Base-by-base conservation (phyloP, 2,113 vertebrate genomes). In the Perccottus glenii region DNA sequence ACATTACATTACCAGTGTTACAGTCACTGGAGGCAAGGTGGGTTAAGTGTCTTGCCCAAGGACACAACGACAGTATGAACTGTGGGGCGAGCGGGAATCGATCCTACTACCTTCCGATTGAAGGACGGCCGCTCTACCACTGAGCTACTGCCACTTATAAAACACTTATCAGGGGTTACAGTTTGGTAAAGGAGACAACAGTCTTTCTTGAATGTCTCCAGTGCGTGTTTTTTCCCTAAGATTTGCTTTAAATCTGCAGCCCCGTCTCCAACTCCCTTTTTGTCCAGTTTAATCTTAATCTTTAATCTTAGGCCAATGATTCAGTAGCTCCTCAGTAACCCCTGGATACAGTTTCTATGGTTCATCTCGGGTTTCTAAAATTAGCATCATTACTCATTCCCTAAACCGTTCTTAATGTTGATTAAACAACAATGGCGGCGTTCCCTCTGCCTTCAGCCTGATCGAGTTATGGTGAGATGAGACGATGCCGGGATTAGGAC, bases 201-300 rank as follows among this genome's bases (percentile, higher is more conserved):
- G 19, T 27, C 19, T 27, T 27, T 27, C 19, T 27, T 27, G 19
- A 27, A 27, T 2, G 3, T 27, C 19, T 27, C 19, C 19, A 27
- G 3, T 27, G 19, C 3, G 19, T 27, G 19, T 27, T 27, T 27
- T 27, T 55, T 8, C 35, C 27, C 19, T 9, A 16, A 8, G 35
- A 7, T 16, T 35, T 51, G 45, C 81, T 45, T 75, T 33, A 64
- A 36, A 58, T 70, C 51, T 51, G 42, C 63, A 15, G 51, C 44
- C 27, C 8, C 36, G 53, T 55, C 58, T 68, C 70, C 52, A 48
- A 67, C 73, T 47, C 43, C 46, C 49, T 77, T 56, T 72, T 56
- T 72, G 69, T 82, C 81, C 46, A 5, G 4, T 73, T 77, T 64
- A 68, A 85, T 85, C 67, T 82, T 71, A 75, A n/a, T n/a, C n/a